A percentile compares a stretch with the other conserved stretches of the same genome.
phyloP scores from a whole-genome alignment of 2,888 invertebrate genomes.

The Patella ulyssiponensis region DNA sequence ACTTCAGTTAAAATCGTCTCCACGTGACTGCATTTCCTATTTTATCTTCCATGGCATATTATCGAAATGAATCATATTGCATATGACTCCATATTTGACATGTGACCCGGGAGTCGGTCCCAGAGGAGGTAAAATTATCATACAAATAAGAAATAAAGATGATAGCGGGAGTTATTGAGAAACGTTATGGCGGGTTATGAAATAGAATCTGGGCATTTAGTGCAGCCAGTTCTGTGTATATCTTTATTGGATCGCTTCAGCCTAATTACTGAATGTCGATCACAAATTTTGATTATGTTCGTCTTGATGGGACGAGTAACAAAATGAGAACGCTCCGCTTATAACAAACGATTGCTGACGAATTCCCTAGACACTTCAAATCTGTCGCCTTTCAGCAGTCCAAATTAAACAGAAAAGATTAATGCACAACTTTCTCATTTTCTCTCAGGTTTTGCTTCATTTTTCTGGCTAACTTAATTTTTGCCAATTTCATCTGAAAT shows the following conservation, averaged over 20 bases:
- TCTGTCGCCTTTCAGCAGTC: constrained; percentile 7
- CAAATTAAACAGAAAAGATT: constrained; percentile 6
- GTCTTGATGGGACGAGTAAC: background rate
- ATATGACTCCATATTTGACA: constrained; percentile 36
- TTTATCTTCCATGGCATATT: constrained; percentile 35
- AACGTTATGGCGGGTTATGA: constrained; percentile 23
- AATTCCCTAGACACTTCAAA: constrained; percentile 12
- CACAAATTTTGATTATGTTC: constrained; percentile 13
- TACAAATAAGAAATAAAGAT: constrained; percentile 34
- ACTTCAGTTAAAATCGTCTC: constrained; percentile 30
- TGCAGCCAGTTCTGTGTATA: constrained; percentile 37
- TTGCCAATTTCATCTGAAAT: constrained; percentile 4
- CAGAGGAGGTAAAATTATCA: constrained; percentile 35
- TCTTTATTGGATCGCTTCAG: constrained; percentile 38
- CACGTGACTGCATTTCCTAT: constrained; percentile 32
- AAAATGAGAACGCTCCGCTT: constrained; percentile 1
- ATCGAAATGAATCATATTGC: constrained; percentile 41
- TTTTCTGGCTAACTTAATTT: constrained; percentile 11
- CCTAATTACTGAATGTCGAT: constrained; percentile 1
- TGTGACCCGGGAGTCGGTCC: constrained; percentile 28
- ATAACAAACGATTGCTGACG: constrained; percentile 7
- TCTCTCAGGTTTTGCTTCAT: background rate
- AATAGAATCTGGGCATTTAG: constrained; percentile 33
- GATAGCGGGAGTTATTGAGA: constrained; percentile 5
- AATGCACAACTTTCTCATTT: constrained; percentile 4